phyloP scores from a whole-genome alignment of 2,888 invertebrate genomes.

The Scaptomyza reducta region DNA sequence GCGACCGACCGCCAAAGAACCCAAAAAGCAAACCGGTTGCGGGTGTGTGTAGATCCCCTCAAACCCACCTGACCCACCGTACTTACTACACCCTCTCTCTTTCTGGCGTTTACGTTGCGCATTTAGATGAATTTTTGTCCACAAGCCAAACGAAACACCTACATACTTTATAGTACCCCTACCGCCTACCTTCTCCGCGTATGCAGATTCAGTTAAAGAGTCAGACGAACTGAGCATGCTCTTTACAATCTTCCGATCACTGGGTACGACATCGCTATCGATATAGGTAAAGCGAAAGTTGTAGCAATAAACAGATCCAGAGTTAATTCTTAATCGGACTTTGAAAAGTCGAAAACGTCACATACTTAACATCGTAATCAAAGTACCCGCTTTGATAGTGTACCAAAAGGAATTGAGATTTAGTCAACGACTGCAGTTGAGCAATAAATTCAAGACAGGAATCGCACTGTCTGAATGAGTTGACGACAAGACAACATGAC shows the following conservation, averaged over 20 bases:
- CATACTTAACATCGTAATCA: background rate
- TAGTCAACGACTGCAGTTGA: conserved; percentile 56
- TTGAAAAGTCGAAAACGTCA: background rate
- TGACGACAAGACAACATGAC: conserved; percentile 43
- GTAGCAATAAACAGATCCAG: too few relatives aligned
- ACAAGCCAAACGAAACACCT: conserved; percentile 69
- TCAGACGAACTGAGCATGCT: background rate
- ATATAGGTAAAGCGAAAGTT: too few relatives aligned
- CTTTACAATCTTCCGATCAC: too few relatives aligned
- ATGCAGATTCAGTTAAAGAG: conserved; percentile 44
- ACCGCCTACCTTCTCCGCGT: conserved; percentile 21
- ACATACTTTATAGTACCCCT: conserved; percentile 49
- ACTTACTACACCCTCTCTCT: background rate
- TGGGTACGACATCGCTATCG: too few relatives aligned
- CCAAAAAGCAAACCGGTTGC: conserved; percentile 72
- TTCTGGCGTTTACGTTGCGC: conserved; percentile 63
- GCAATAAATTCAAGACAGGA: conserved; percentile 70
- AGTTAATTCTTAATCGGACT: background rate
- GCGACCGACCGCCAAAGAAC: conserved; percentile 68
- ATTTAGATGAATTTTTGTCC: conserved; percentile 74
- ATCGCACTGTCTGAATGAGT: conserved; percentile 34
- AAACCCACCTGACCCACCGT: background rate
- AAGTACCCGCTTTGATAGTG: background rate
- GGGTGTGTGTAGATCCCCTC: conserved; percentile 34
- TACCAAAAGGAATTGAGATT: conserved; percentile 39